These are phyloP conservation scores for Felis catus DNA, from an alignment of 2,113 vertebrate species.

Conservation along the genomic window F.catus_Fca126_mat1.0 CM031412.1:98601001-98601500, in stretches of 20 bases:
- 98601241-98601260: constrained; percentile 65
- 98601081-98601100: constrained; percentile 14
- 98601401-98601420: background rate
- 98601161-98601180: constrained; percentile 62
- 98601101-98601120: constrained; percentile 42
- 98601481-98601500: background rate
- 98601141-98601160: constrained; percentile 60
- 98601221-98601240: constrained; percentile 63
- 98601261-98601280: constrained; percentile 66
- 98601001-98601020: constrained; percentile 1
- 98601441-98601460: background rate
- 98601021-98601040: constrained; percentile 16
- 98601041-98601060: constrained; percentile 26
- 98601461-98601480: background rate
- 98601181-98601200: constrained; percentile 72
- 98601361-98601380: constrained; percentile 45
- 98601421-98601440: background rate
- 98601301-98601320: constrained; percentile 57
- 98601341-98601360: constrained; percentile 61
- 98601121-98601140: constrained; percentile 51
- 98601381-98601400: background rate
- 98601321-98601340: constrained; percentile 69
- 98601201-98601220: constrained; percentile 80
- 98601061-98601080: constrained; percentile 1
- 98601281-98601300: constrained; percentile 72